phyloP scores from a whole-genome alignment of 2,113 vertebrate species.

The Camelus dromedarius region DNA sequence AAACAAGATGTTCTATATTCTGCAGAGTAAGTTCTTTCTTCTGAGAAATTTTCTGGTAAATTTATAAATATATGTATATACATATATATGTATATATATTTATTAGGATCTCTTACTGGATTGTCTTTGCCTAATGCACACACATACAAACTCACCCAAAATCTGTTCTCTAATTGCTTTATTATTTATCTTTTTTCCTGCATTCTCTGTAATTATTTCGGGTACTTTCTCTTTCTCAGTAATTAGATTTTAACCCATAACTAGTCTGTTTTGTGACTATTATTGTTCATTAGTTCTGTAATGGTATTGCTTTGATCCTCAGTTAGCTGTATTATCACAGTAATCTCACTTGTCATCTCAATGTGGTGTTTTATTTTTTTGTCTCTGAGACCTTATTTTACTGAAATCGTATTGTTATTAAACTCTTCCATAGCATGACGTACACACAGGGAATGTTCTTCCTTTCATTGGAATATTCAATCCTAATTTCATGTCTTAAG shows the following conservation, averaged over 20 bases:
- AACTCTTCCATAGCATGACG: neutral
- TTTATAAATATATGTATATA: neutral
- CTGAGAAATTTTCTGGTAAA: neutral
- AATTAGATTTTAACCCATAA: constrained; percentile 23
- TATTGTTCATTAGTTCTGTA: neutral
- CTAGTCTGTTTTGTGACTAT: neutral
- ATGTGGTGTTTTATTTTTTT: neutral
- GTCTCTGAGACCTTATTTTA: neutral
- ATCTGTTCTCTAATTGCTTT: constrained; percentile 41
- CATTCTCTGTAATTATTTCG: neutral
- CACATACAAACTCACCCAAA: neutral
- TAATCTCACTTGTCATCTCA: neutral
- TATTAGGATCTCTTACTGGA: neutral
- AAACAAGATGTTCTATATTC: neutral
- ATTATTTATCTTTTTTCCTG: neutral
- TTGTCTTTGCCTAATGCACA: neutral
- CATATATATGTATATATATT: neutral
- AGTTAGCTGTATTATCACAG: neutral
- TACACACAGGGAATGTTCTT: neutral
- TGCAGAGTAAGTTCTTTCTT: neutral
- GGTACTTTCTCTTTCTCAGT: neutral
- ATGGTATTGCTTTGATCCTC: constrained; percentile 6
- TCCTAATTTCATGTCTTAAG: neutral
- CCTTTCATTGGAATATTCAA: neutral
- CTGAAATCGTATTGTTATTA: constrained; percentile 23